phyloP scores from a whole-genome alignment of 1,140 invertebrate species.

The Heliconius melpomene region DNA sequence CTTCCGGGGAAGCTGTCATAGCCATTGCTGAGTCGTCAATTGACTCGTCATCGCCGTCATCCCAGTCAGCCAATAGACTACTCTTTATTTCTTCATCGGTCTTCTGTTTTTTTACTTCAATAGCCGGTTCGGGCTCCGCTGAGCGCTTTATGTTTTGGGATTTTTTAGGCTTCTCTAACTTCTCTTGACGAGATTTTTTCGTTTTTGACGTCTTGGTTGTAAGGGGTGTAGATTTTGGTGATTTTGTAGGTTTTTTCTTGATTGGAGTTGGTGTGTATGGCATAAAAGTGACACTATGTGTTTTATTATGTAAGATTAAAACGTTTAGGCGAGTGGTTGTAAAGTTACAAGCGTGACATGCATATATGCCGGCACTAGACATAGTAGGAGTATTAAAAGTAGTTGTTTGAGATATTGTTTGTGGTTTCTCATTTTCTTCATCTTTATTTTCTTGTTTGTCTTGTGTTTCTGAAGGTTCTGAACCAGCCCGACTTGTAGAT shows the following conservation, averaged over 20 bases:
- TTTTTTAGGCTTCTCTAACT: constrained; percentile 54
- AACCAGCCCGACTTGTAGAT: constrained; percentile 57
- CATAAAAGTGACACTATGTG: constrained; percentile 78
- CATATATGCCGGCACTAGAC: constrained; percentile 78
- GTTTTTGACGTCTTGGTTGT: constrained; percentile 60
- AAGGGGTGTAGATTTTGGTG: constrained; percentile 55
- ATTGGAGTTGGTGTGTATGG: constrained; percentile 73
- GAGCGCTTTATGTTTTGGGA: constrained; percentile 54
- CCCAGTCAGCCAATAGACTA: constrained; percentile 79
- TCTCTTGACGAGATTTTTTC: constrained; percentile 61
- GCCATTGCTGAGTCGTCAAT: constrained; percentile 64
- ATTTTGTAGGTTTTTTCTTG: constrained; percentile 56
- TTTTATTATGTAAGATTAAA: constrained; percentile 85
- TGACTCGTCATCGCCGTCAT: constrained; percentile 73
- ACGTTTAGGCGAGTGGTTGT: constrained; percentile 85
- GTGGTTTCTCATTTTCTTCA: constrained; percentile 34
- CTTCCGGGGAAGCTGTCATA: constrained; percentile 73
- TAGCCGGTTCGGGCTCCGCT: constrained; percentile 47
- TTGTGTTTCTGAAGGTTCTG: constrained; percentile 47
- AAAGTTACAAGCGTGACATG: constrained; percentile 85
- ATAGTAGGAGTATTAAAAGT: constrained; percentile 49
- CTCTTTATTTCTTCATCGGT: constrained; percentile 80
- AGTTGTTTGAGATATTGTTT: constrained; percentile 31
- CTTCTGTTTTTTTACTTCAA: constrained; percentile 68
- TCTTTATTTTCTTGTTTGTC: constrained; percentile 33